These are phyloP conservation scores for Coronaproctus castanopsis DNA, from an alignment of 2,888 invertebrate species.

Conservation along the genomic window DNA sequence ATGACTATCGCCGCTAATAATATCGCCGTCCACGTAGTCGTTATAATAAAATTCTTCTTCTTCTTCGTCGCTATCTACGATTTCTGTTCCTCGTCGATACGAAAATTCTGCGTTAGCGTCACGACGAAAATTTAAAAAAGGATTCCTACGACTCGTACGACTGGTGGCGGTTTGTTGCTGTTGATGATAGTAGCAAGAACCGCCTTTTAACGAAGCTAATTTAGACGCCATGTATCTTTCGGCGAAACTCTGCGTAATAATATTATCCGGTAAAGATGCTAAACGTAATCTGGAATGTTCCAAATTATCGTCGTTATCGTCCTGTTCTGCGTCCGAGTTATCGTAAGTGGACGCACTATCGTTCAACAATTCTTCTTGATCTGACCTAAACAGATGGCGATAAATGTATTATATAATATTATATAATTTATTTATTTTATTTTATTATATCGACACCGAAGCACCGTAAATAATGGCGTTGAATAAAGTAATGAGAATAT, in stretches of 20 bases:
- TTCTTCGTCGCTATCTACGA: neutral
- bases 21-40: neutral
- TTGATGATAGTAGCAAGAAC: neutral
- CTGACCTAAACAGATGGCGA: too few species aligned
- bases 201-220: neutral
- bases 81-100: neutral
- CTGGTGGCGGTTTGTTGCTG: neutral
- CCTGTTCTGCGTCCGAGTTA: neutral
- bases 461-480: too few species aligned
- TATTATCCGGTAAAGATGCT: slow-evolving; percentile 4
- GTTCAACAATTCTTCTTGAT: too few species aligned
- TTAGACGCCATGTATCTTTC: neutral
- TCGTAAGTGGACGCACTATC: too few species aligned
- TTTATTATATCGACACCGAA: too few species aligned
- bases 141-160: neutral
- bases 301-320: neutral
- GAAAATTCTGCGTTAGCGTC: too few species aligned
- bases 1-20: neutral
- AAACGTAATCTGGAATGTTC: neutral
- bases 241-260: neutral
- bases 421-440: too few species aligned
- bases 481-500: too few species aligned
- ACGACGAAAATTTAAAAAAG: too few species aligned
- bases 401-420: too few species aligned
- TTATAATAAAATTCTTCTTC: too few species aligned